phyloP scores from a whole-genome alignment of 1,140 invertebrate species.

The Caenorhabditis briggsae region DNA sequence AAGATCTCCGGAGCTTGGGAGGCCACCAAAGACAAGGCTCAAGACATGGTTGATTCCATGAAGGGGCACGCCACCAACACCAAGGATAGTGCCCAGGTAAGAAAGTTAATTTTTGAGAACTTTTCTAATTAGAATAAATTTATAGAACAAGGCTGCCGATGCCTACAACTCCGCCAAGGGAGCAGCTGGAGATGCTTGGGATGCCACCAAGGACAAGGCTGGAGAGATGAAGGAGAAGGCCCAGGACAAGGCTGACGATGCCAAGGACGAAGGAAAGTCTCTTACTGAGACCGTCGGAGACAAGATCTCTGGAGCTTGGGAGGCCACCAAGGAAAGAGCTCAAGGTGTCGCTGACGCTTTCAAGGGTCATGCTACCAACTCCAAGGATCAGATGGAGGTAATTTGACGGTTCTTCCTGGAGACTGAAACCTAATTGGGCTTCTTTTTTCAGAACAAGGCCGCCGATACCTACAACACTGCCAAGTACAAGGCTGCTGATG shows the following conservation, averaged over 20 bases:
- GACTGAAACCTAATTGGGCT: too few relatives aligned
- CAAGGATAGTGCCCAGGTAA: not conserved
- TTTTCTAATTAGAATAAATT: not conserved
- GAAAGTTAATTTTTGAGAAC: too few relatives aligned
- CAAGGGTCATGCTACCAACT: not conserved
- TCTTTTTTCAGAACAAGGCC: too few relatives aligned
- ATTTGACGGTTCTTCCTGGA: too few relatives aligned
- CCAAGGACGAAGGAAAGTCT: not conserved
- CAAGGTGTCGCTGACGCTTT: not conserved
- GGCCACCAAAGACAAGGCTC: not conserved
- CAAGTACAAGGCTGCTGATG: not conserved
- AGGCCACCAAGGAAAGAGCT: not conserved
- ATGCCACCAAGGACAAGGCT: not conserved
- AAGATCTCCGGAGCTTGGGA: conserved; percentile 8
- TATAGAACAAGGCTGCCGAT: not conserved
- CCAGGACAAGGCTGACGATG: not conserved
- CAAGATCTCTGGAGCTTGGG: conserved; percentile 4
- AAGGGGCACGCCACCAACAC: not conserved
- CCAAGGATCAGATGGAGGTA: not conserved
- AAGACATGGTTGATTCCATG: not conserved
- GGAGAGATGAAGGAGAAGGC: conserved; percentile 7
- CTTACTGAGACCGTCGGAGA: not conserved
- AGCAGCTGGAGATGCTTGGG: not conserved
- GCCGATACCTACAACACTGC: not conserved
- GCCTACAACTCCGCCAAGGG: conserved; percentile 4